Conservation (phyloP, 2,113 vertebrate species). For the Sardina pilchardus region DNA sequence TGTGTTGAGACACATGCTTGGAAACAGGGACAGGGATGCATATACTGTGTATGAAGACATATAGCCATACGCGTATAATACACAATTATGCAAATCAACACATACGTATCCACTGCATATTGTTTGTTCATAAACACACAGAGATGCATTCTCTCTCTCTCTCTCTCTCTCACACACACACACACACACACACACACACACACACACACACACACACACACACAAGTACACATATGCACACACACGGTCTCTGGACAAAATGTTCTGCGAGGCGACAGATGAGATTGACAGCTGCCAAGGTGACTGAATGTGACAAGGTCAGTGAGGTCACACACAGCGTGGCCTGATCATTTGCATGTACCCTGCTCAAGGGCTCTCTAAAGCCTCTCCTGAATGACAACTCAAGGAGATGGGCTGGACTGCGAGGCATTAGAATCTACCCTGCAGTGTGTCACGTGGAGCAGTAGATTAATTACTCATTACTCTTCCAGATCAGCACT, state of each 20-base stretch:
- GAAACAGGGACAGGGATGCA: not conserved
- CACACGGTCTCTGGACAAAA: not conserved
- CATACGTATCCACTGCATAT: not conserved
- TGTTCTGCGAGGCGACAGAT: not conserved
- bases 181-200: not conserved
- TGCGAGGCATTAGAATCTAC: slow-evolving; percentile 31
- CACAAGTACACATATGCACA: not conserved
- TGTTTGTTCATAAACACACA: not conserved
- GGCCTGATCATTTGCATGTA: slow-evolving; percentile 18
- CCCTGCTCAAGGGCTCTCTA: slow-evolving; percentile 14
- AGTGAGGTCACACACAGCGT: slow-evolving; percentile 30
- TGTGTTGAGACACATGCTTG: not conserved
- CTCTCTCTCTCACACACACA: not conserved
- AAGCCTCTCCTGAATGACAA: slow-evolving; percentile 44
- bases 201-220: not conserved
- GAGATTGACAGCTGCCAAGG: slow-evolving; percentile 33
- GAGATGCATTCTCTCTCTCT: too few relatives aligned
- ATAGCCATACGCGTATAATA: not conserved
- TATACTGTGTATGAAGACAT: not conserved
- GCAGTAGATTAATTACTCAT: slow-evolving; percentile 25
- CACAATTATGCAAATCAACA: not conserved
- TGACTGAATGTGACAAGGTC: slow-evolving; percentile 43
- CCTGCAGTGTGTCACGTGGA: slow-evolving; percentile 39
- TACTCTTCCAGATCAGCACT: not conserved
- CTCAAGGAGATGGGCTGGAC: slow-evolving; percentile 36